Base-by-base conservation (phyloP, 2,888 invertebrate species). In the Parnassius orleans region DNA sequence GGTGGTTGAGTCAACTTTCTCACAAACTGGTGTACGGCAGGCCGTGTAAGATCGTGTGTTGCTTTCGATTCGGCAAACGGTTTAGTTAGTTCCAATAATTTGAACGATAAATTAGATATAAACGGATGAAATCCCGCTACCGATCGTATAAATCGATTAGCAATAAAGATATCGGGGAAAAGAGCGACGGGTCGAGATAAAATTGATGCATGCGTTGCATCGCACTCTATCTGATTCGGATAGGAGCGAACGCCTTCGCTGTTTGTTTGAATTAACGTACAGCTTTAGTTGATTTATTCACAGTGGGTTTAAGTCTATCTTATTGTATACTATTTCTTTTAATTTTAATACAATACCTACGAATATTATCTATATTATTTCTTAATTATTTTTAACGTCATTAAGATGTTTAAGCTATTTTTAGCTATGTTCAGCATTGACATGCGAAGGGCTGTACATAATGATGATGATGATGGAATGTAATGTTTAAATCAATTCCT, bases 131-230 rank as follows among this genome's bases (percentile, higher is more conserved):
- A 73, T 75, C 73, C 72, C 76, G 79, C 78, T 77, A 73, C 74
- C 73, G 74, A 76, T 75, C 75, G 72, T 71, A 77, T 74, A 75
- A 79, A 83, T 80, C 80, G 82, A 84, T 84, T 81, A 77, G 80
- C 82, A 79, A 75, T 66, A 65, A 64, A 73, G 75, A 74, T 78
- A 75, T 55, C 60, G 44, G 53, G n/a, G 15, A 52, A 44, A 54
- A 60, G 61, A 47, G 47, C 61, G 64, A 67, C 67, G 61, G 56
- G 19, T 61, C 55, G 57, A 60, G 65, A 65, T 69, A 58, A 57
- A 43, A 63, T 50, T 65, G 66, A 68, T 65, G 65, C 63, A 56
- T 53, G 48, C 33, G 65, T 58, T 62, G 66, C 67, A 60, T 58
- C 63, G 44, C 62, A 46, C 46, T 62, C 63, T 48, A 61, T 66